phyloP scores from a whole-genome alignment of 2,797 vertebrate genomes.

The Hipposideros larvatus region DNA sequence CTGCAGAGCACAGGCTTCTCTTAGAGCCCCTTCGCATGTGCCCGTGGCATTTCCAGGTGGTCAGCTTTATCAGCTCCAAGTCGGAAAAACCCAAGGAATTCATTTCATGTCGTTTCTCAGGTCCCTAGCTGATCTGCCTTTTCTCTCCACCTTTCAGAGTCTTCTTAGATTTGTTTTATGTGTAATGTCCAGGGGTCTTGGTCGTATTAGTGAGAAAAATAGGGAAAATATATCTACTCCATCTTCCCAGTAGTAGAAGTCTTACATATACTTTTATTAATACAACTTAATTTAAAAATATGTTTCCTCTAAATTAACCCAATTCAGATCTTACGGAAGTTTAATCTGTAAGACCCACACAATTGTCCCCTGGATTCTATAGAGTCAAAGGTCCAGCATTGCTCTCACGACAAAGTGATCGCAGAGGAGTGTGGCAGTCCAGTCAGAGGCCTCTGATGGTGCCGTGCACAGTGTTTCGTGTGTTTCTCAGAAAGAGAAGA shows the following conservation, averaged over 20 bases:
- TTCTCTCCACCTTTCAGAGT: background rate
- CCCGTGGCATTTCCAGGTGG: background rate
- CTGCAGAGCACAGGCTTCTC: background rate
- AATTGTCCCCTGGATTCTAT: background rate
- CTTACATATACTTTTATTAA: background rate
- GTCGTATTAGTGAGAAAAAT: background rate
- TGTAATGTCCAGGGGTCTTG: too few species aligned
- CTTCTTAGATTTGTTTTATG: background rate
- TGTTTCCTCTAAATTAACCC: background rate
- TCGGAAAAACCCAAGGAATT: background rate
- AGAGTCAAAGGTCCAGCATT: background rate
- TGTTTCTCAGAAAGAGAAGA: constrained; percentile 23
- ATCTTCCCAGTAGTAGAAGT: background rate
- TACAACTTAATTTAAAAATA: background rate
- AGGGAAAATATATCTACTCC: background rate
- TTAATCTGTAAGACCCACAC: background rate
- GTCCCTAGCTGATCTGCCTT: background rate
- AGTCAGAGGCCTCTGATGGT: background rate
- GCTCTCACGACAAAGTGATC: background rate
- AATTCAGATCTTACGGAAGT: background rate
- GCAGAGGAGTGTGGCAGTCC: background rate
- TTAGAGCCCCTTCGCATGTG: background rate
- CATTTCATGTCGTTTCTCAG: background rate
- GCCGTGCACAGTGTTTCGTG: background rate
- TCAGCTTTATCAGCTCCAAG: background rate